These are phyloP conservation scores for Sander lucioperca DNA, from an alignment of 2,113 vertebrate genomes.

Conservation along the genomic window DNA sequence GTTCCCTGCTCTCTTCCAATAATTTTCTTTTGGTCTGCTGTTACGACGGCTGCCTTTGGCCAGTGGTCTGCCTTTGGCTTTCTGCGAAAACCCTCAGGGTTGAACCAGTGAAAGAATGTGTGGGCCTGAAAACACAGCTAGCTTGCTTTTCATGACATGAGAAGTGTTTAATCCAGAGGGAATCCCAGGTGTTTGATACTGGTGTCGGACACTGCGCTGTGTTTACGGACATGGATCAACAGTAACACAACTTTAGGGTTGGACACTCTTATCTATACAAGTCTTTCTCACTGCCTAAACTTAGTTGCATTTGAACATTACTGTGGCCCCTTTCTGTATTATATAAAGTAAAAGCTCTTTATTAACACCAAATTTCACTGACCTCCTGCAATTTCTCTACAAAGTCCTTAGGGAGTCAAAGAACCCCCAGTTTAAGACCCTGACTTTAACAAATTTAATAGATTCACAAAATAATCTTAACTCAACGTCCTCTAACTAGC, in stretches of 20 bases:
- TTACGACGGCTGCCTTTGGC: conserved; percentile 25
- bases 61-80: conserved; percentile 15
- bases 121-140: conserved; percentile 10
- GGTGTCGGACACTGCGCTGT: neutral
- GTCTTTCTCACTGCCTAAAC: neutral
- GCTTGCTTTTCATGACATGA: conserved; percentile 25
- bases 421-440: neutral
- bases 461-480: neutral
- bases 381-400: neutral
- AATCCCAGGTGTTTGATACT: conserved; percentile 18
- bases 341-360: neutral
- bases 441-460: neutral
- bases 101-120: conserved; percentile 23
- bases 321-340: neutral
- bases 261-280: neutral
- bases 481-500: neutral
- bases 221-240: neutral
- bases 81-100: conserved; percentile 34
- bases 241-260: neutral
- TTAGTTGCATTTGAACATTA: neutral
- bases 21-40: conserved; percentile 16
- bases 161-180: neutral
- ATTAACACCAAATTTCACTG: neutral
- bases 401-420: neutral
- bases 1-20: conserved; percentile 30